A percentile compares a stretch with the other conserved stretches of the same genome.
Evolutionary conservation across 2,113 vertebrate species (phyloP).

Genomic region (Arenaria interpres): DNA sequence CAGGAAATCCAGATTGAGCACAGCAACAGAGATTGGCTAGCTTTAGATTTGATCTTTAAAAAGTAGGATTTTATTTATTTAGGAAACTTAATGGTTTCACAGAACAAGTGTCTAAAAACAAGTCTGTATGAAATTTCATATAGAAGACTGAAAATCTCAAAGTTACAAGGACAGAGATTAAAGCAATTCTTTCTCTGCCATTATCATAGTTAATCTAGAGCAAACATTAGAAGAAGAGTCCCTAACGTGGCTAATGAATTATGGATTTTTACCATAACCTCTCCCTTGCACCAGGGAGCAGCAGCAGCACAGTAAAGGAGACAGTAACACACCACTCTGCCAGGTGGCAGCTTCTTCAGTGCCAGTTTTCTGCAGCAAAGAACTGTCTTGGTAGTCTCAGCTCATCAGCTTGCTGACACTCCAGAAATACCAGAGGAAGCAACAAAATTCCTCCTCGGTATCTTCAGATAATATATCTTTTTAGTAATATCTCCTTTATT

Average conservation of each 20-base stretch:
- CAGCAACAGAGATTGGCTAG: not conserved
- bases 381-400: not conserved
- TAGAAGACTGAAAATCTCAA: not conserved
- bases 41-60: not conserved
- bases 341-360: not conserved
- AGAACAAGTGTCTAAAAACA: not conserved
- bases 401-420: not conserved
- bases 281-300: conserved; percentile 20
- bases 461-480: not conserved
- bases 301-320: not conserved
- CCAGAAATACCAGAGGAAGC: not conserved
- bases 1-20: not conserved
- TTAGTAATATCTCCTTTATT: not conserved
- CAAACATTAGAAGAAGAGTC: not conserved
- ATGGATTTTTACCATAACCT: not conserved
- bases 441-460: not conserved
- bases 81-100: not conserved
- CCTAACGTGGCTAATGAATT: rapidly evolving
- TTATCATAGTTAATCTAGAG: not conserved
- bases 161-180: not conserved
- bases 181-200: not conserved
- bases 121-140: not conserved
- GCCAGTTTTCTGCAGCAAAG: not conserved
- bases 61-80: not conserved
- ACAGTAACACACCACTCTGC: not conserved